A percentile compares a stretch with the other conserved stretches of the same genome.
Evolutionary conservation across 2,888 invertebrate species (phyloP).

Genomic region (Erebia aethiops): DNA sequence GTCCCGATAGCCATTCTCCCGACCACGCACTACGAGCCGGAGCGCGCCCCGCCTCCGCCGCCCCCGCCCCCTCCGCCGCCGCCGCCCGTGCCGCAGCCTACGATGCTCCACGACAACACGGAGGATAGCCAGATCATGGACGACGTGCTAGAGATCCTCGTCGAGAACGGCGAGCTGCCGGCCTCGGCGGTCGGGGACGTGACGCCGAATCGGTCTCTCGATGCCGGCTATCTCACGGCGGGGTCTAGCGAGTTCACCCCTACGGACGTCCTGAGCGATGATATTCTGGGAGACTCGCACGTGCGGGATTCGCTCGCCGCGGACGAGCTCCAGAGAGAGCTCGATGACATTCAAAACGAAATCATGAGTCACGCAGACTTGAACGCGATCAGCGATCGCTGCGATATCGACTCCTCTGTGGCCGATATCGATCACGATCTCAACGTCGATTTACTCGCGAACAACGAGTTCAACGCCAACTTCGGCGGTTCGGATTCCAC

Average conservation of each 20-base stretch:
- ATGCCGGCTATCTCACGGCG: conserved; percentile 51
- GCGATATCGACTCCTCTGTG: conserved; percentile 49
- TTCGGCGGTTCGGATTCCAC: conserved; percentile 62
- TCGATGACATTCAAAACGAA: conserved; percentile 75
- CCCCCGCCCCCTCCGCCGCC: conserved; percentile 63
- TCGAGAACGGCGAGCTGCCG: conserved; percentile 95
- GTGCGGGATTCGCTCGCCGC: conserved; percentile 67
- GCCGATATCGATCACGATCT: conserved; percentile 60
- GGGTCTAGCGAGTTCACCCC: conserved; percentile 59
- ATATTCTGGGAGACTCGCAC: conserved; percentile 60
- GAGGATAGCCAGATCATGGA: conserved; percentile 91
- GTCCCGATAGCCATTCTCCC: conserved; percentile 79
- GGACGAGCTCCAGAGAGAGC: conserved; percentile 70
- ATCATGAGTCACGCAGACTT: conserved; percentile 71
- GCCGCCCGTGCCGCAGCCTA: conserved; percentile 46
- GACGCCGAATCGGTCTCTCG: conserved; percentile 75
- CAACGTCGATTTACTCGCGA: conserved; percentile 49
- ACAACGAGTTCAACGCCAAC: conserved; percentile 58
- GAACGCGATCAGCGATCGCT: conserved; percentile 54
- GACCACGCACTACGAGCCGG: conserved; percentile 69
- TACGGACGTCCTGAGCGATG: conserved; percentile 63
- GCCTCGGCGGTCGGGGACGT: conserved; percentile 90
- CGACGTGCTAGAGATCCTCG: conserved; percentile 96
- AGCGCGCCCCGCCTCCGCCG: conserved; percentile 58
- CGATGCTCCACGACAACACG: conserved; percentile 56